Conservation (phyloP, 2,888 invertebrate species). For the Bedellia somnulentella region DNA sequence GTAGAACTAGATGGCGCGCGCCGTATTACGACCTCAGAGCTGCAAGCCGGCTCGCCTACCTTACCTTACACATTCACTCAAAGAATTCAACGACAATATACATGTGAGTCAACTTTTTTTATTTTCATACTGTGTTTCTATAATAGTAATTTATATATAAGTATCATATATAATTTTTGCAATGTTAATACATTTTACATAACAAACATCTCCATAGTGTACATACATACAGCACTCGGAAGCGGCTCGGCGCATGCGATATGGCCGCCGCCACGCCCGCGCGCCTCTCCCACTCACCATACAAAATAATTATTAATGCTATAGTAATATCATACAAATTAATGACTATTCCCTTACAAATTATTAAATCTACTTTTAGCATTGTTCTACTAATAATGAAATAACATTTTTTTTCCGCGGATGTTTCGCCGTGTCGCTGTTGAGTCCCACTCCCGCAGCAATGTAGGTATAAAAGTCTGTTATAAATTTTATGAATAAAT, state of each 20-base stretch:
- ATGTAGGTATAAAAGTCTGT: conserved; percentile 57
- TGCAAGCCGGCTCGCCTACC: conserved; percentile 17
- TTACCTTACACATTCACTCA: conserved; percentile 37
- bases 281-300: conserved; percentile 38
- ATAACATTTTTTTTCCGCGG: conserved; percentile 34
- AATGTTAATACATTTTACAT: conserved; percentile 61
- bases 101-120: conserved; percentile 58
- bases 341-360: conserved; percentile 62
- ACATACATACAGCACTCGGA: conserved; percentile 43
- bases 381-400: conserved; percentile 55
- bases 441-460: conserved; percentile 51
- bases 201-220: conserved; percentile 57
- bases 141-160: conserved; percentile 60
- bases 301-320: conserved; percentile 52
- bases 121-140: conserved; percentile 59
- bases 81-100: conserved; percentile 38
- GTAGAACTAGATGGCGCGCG: conserved; percentile 5
- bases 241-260: conserved; percentile 21
- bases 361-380: conserved; percentile 55
- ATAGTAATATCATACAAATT: conserved; percentile 62
- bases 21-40: conserved; percentile 12
- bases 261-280: conserved; percentile 10
- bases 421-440: no score
- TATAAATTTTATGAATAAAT: conserved; percentile 61
- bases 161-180: conserved; percentile 60